Evolutionary conservation across 2,888 invertebrate species (phyloP).

Genomic region (Trachelus tabidus): DNA sequence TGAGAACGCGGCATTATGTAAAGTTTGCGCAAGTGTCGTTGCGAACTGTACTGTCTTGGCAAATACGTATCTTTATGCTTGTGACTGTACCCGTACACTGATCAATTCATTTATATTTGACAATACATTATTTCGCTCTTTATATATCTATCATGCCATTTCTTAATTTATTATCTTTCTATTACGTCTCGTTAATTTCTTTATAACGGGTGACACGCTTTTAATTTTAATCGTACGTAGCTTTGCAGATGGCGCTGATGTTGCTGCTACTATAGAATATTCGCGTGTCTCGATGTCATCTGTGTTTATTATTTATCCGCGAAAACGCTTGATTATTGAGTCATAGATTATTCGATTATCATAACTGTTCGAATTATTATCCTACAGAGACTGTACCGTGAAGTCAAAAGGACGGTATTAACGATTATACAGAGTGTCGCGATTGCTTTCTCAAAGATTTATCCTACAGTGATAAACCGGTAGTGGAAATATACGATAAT

Average conservation of each 20-base stretch:
- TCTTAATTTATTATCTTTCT: too few relatives aligned
- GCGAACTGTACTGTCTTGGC: neutral
- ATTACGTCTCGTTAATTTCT: too few relatives aligned
- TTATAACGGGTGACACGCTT: too few relatives aligned
- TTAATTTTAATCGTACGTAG: too few relatives aligned
- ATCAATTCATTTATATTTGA: neutral
- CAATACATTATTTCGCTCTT: neutral
- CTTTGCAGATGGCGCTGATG: too few relatives aligned
- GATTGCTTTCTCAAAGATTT: neutral
- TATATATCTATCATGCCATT: too few relatives aligned
- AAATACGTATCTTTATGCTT: neutral
- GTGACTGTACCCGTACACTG: neutral
- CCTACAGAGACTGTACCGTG: neutral
- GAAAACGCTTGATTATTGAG: neutral
- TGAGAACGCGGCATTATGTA: constrained; percentile 6
- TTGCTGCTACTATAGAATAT: too few relatives aligned
- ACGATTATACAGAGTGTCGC: neutral
- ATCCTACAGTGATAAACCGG: neutral
- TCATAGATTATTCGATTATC: neutral
- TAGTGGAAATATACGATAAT: neutral
- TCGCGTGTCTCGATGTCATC: too few relatives aligned
- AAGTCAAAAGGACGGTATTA: neutral
- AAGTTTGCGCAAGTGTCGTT: neutral
- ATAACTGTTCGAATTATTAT: neutral
- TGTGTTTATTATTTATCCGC: too few relatives aligned